These are phyloP conservation scores for Poecilus cupreus DNA, from an alignment of 2,888 invertebrate genomes.

Conservation along the genomic window DNA sequence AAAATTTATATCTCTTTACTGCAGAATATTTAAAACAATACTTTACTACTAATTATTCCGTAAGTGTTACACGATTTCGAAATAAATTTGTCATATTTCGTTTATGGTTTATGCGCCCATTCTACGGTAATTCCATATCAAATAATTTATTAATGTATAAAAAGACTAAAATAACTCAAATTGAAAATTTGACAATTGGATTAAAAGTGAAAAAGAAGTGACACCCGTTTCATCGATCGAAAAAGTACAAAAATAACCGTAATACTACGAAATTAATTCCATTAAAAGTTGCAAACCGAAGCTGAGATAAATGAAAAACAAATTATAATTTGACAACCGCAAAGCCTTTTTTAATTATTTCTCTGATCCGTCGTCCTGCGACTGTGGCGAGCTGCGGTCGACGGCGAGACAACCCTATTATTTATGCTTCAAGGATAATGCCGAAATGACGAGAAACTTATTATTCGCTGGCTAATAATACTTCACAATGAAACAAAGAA, in stretches of 20 bases:
- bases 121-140: too few species aligned
- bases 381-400: neutral
- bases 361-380: neutral
- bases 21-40: too few species aligned
- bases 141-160: too few species aligned
- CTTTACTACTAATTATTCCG: too few species aligned
- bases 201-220: neutral
- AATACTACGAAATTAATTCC: constrained; percentile 23
- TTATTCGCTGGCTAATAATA: neutral
- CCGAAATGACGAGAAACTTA: constrained; percentile 13
- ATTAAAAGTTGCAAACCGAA: constrained; percentile 45
- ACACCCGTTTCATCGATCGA: neutral
- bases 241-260: neutral
- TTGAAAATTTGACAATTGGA: neutral
- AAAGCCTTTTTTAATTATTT: constrained; percentile 50
- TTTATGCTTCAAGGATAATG: constrained; percentile 41
- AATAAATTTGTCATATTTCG: too few species aligned
- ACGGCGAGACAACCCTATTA: constrained; percentile 12
- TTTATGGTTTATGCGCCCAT: too few species aligned
- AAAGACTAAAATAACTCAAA: neutral
- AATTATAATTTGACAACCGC: constrained; percentile 51
- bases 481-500: neutral
- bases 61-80: too few species aligned
- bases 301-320: constrained; percentile 39
- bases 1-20: too few species aligned